Evolutionary conservation across 2,888 invertebrate genomes (phyloP).

Genomic region (Drosophila helvetica): DNA sequence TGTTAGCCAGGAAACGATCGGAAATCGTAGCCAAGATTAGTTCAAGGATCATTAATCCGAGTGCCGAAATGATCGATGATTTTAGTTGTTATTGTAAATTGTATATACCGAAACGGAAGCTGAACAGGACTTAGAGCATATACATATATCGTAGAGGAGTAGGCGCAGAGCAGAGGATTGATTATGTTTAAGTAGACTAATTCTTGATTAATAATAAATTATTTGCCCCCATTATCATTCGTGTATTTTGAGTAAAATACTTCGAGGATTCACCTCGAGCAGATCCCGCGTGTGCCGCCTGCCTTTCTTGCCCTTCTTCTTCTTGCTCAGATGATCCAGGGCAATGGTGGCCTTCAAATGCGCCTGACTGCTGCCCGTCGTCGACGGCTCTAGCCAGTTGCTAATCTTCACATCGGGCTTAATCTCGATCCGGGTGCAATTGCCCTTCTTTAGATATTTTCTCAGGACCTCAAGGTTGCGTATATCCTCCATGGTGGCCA

Average conservation of each 20-base stretch:
- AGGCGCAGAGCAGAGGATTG: slow-evolving; percentile 39
- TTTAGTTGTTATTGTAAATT: slow-evolving; percentile 59
- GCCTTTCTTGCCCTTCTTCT: neutral
- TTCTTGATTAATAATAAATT: slow-evolving; percentile 74
- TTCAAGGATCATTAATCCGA: slow-evolving; percentile 14
- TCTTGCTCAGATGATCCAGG: neutral
- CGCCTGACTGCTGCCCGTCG: neutral
- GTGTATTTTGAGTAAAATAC: slow-evolving; percentile 30
- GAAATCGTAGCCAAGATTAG: slow-evolving; percentile 1
- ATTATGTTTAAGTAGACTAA: slow-evolving; percentile 68
- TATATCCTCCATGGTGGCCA: slow-evolving; percentile 42
- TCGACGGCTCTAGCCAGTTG: slow-evolving; percentile 19
- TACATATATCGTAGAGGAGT: slow-evolving; percentile 31
- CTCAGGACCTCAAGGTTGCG: slow-evolving; percentile 24
- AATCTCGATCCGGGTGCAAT: slow-evolving; percentile 14
- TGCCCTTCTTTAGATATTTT: neutral
- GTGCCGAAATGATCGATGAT: slow-evolving; percentile 8
- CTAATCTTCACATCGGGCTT: slow-evolving; percentile 7
- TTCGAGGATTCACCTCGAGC: slow-evolving; percentile 14
- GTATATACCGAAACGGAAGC: slow-evolving; percentile 26
- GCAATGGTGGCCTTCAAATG: slow-evolving; percentile 25
- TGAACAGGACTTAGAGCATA: slow-evolving; percentile 52
- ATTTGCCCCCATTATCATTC: slow-evolving; percentile 43
- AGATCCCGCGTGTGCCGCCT: neutral
- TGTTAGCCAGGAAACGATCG: slow-evolving; percentile 1